Evolutionary conservation across 2,888 invertebrate genomes (phyloP).

Genomic region (Aspidapion aeneum): DNA sequence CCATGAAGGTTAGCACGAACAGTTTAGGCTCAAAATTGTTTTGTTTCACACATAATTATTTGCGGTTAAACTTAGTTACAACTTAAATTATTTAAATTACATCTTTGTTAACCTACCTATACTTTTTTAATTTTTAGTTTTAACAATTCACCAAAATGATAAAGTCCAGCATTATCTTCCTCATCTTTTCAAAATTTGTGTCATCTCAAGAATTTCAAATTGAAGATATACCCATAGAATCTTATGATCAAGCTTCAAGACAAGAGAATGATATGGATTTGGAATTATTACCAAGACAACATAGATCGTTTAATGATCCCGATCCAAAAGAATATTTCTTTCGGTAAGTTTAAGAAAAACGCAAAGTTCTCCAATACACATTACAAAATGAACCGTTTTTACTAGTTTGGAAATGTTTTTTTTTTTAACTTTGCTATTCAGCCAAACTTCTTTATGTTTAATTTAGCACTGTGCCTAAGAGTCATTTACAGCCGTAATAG

Average conservation of each 20-base stretch:
- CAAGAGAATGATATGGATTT: conserved; percentile 33
- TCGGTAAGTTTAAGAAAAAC: conserved; percentile 13
- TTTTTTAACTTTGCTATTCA: too few species aligned
- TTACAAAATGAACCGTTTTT: not conserved
- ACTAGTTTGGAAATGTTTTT: not conserved
- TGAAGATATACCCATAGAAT: conserved; percentile 33
- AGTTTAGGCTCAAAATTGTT: not conserved
- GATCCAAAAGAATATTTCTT: conserved; percentile 30
- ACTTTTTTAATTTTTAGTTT: too few species aligned
- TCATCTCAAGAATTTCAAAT: conserved; percentile 24
- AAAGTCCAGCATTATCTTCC: not conserved
- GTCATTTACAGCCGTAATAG: too few species aligned
- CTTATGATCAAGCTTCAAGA: conserved; percentile 27
- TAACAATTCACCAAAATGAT: not conserved
- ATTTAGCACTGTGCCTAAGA: too few species aligned
- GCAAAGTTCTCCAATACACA: not conserved
- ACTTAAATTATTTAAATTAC: too few species aligned
- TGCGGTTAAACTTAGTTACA: too few species aligned
- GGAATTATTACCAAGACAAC: conserved; percentile 30
- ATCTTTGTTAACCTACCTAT: too few species aligned
- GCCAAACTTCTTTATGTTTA: too few species aligned
- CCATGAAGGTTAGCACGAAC: too few species aligned
- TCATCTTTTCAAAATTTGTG: conserved; percentile 3
- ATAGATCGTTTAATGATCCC: conserved; percentile 21
- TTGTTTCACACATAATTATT: too few species aligned